A percentile compares a stretch with the other conserved stretches of the same genome.
phyloP scores from a whole-genome alignment of 2,888 invertebrate species.

The Orchesella flavescens region DNA sequence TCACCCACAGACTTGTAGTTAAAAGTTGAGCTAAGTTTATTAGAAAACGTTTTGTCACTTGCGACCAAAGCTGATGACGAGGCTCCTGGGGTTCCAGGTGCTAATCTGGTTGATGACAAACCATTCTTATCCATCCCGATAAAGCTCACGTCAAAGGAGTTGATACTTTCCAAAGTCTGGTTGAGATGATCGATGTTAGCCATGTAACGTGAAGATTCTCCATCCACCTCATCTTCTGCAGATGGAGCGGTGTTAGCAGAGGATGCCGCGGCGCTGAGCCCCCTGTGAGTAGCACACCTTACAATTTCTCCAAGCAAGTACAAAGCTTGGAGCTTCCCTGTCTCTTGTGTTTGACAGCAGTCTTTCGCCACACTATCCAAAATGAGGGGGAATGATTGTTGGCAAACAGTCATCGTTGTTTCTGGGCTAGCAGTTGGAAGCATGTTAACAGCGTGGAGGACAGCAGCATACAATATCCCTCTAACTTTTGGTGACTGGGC shows the following conservation, averaged over 20 bases:
- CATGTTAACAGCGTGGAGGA: constrained; percentile 87
- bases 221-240: background rate
- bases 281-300: constrained; percentile 61
- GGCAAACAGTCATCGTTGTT: constrained; percentile 36
- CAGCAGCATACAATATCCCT: constrained; percentile 88
- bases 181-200: too few relatives aligned
- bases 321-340: constrained; percentile 68
- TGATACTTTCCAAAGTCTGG: background rate
- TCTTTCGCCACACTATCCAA: constrained; percentile 68
- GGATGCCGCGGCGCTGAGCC: constrained; percentile 57
- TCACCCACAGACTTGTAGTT: background rate
- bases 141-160: constrained; percentile 9
- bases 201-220: background rate
- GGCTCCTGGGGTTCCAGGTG: too few relatives aligned
- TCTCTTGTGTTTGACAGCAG: constrained; percentile 54
- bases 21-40: too few relatives aligned
- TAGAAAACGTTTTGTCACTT: too few relatives aligned
- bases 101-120: too few relatives aligned
- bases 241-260: background rate
- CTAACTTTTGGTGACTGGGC: constrained; percentile 75
- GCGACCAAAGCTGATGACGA: too few relatives aligned
- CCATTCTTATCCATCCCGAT: background rate
- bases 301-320: constrained; percentile 71
- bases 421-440: background rate
- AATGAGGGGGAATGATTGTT: constrained; percentile 63